Evolutionary conservation across 2,113 vertebrate genomes (phyloP).

Genomic region (Syrrhaptes paradoxus): DNA sequence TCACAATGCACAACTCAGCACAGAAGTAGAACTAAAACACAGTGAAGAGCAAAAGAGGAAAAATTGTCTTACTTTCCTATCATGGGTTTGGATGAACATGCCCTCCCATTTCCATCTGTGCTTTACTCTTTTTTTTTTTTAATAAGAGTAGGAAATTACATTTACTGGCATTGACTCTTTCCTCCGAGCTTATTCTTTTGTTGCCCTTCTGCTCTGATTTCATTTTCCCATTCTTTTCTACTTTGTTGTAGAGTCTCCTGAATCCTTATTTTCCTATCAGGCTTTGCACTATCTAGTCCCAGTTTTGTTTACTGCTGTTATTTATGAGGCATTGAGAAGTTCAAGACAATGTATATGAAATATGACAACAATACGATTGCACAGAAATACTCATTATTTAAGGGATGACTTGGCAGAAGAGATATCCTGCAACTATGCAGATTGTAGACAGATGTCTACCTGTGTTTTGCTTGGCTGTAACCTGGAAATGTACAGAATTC

Average conservation of each 20-base stretch:
- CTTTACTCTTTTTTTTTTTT: neutral
- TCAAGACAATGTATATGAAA: neutral
- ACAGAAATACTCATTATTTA: neutral
- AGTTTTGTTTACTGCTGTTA: neutral
- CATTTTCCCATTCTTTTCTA: neutral
- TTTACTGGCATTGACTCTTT: neutral
- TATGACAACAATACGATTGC: neutral
- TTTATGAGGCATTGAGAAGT: neutral
- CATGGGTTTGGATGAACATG: neutral
- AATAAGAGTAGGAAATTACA: neutral
- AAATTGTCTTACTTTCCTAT: neutral
- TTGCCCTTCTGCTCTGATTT: neutral
- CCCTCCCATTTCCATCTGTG: neutral
- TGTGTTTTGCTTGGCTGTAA: constrained; percentile 14
- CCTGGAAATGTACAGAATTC: neutral
- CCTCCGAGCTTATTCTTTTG: neutral
- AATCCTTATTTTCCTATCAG: neutral
- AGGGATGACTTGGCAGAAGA: neutral
- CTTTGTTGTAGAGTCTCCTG: neutral
- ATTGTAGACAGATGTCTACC: constrained; percentile 16
- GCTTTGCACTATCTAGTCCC: neutral
- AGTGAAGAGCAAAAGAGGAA: neutral
- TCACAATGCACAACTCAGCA: neutral
- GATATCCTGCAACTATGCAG: neutral
- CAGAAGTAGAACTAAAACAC: neutral